Evolutionary conservation across 2,888 invertebrate genomes (phyloP).

Genomic region (Andrena praecox): DNA sequence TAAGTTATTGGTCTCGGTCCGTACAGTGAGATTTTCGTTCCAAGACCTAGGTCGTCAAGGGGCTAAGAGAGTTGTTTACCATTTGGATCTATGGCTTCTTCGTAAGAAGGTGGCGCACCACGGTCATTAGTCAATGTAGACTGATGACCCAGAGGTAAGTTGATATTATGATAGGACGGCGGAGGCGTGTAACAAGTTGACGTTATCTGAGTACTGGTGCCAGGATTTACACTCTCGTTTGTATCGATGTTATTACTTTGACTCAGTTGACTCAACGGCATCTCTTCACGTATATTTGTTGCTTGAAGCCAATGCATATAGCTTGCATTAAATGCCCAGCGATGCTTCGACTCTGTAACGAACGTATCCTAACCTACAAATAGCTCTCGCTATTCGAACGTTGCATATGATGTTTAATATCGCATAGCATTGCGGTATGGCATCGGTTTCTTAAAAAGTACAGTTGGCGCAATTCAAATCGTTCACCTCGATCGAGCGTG

Average conservation of each 20-base stretch:
- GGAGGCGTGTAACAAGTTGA: slow-evolving; percentile 77
- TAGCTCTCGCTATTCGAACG: neutral
- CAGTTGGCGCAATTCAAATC: neutral
- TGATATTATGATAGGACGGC: slow-evolving; percentile 79
- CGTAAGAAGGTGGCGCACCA: slow-evolving; percentile 88
- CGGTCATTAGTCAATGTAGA: slow-evolving; percentile 77
- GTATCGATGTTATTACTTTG: slow-evolving; percentile 60
- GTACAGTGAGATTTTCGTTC: too few species aligned
- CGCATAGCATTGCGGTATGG: slow-evolving; percentile 7
- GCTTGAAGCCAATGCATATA: slow-evolving; percentile 58
- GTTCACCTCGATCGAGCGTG: neutral
- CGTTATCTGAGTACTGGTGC: slow-evolving; percentile 69
- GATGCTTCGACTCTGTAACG: slow-evolving; percentile 11
- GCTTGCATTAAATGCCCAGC: slow-evolving; percentile 43
- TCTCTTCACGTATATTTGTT: slow-evolving; percentile 64
- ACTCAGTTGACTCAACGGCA: slow-evolving; percentile 72
- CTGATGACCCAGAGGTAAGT: slow-evolving; percentile 75
- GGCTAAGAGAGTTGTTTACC: slow-evolving; percentile 81
- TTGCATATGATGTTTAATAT: neutral
- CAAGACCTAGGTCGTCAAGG: too few species aligned
- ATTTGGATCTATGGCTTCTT: slow-evolving; percentile 88
- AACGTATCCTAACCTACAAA: slow-evolving; percentile 55
- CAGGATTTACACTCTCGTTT: slow-evolving; percentile 70
- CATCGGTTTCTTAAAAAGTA: neutral
- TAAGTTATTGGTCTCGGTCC: too few species aligned